Evolutionary conservation across 2,888 invertebrate species (phyloP), one percentile per base, ranked within the genome.

Genomic region (Cephus spinipes): DNA sequence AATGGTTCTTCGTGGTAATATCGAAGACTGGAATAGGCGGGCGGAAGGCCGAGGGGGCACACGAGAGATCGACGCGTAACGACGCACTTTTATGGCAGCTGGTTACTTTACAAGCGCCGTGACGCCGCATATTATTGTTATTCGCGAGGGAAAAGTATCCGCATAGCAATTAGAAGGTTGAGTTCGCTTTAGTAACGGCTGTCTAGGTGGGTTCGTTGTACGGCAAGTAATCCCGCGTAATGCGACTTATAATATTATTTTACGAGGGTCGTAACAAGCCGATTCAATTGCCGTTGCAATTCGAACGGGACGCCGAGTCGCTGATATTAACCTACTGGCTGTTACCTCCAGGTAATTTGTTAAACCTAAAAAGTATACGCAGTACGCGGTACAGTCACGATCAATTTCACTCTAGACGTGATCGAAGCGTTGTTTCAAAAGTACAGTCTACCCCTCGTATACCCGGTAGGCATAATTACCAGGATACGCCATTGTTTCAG

Each of bases 171-270:
- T 71, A 71, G 71, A 12, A 71, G 31, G 31, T 12, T 31, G 55
- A 71, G 71, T 4, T 32, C 71, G 71, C 71, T 31, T 71, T 31
- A 71, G 30, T 71, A 31, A 11, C 31, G 71, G 4, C 31, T 32
- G 71, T 31, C 71, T 71, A 12, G 71, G 31, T 33, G 71, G 71
- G 12, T 31, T 33, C 71, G 71, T 31, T 71, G 30, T 71, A 31
- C 71, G 31, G 3, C 31, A 9, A 71, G 71, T 71, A 71, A 71
- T 71, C 71, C 71, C 23, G 71, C 71, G 31, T 71, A 71, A 71
- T 71, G 71, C 71, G 71, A 71, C 71, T 71, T 71, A 71, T 71
- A 31, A 71, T 71, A 71, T 71, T 71, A 71, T 23, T 71, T 71
- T 71, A 71, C 71, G 71, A 71, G 31, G 31, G 31, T 71, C 71